These are phyloP conservation scores for Tretioscincus oriximinensis DNA, from an alignment of 2,113 vertebrate genomes.

Conservation along the genomic window DNA sequence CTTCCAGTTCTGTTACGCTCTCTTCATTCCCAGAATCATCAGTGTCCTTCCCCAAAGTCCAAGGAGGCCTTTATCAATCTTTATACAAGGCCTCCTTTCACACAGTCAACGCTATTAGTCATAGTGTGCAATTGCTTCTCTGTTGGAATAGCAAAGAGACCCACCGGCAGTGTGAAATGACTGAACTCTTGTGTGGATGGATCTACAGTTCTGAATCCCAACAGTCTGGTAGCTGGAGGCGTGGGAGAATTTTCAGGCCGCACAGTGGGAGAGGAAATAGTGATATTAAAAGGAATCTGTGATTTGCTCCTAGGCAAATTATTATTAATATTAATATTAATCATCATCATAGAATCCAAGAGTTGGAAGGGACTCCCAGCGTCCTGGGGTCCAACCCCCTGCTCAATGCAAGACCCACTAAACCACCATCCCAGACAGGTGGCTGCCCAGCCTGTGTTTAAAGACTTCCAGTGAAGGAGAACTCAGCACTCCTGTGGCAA, in stretches of 20 bases:
- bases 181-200: conserved; percentile 54
- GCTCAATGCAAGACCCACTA: too few relatives aligned
- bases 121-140: conserved; percentile 63
- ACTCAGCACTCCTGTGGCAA: too few relatives aligned
- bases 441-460: too few relatives aligned
- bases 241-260: conserved; percentile 53
- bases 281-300: conserved; percentile 44
- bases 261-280: conserved; percentile 50
- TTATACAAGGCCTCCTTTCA: conserved; percentile 68
- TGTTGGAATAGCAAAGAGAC: conserved; percentile 57
- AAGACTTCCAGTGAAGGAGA: too few relatives aligned
- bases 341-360: too few relatives aligned
- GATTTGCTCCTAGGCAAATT: conserved; percentile 29
- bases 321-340: neutral
- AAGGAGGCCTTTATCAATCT: conserved; percentile 67
- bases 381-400: too few relatives aligned
- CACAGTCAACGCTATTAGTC: conserved; percentile 67
- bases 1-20: conserved; percentile 59
- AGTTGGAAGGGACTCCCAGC: too few relatives aligned
- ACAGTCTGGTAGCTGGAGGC: conserved; percentile 49
- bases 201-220: conserved; percentile 45
- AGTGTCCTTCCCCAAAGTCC: conserved; percentile 62
- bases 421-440: too few relatives aligned
- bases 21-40: conserved; percentile 58
- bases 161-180: conserved; percentile 66